Evolutionary conservation across 2,797 vertebrate species (phyloP).

Genomic region (Sarcophilus harrisii): DNA sequence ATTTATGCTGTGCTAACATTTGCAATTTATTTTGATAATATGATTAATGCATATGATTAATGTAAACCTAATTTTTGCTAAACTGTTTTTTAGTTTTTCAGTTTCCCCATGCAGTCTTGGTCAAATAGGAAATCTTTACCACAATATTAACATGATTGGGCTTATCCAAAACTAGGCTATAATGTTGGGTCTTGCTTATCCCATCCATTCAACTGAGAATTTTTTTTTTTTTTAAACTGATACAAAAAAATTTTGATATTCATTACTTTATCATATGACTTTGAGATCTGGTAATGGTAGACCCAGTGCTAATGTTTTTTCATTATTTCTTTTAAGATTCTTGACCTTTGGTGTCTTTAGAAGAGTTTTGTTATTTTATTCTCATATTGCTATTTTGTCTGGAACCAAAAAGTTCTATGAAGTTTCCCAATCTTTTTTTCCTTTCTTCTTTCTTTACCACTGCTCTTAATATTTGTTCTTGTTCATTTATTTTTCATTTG

Average conservation of each 20-base stretch:
- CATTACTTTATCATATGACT: not conserved
- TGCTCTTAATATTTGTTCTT: not conserved
- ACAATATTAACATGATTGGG: too few relatives aligned
- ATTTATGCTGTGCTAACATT: not conserved
- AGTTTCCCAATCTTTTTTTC: not conserved
- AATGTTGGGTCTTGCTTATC: not conserved
- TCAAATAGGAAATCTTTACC: not conserved
- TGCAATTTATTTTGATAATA: not conserved
- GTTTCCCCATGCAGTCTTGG: not conserved
- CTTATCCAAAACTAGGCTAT: not conserved
- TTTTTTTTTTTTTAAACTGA: not conserved
- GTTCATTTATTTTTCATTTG: not conserved
- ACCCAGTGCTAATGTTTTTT: not conserved
- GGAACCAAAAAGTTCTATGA: not conserved
- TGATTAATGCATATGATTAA: not conserved
- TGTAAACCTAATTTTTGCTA: not conserved
- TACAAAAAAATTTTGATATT: not conserved
- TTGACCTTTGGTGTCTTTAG: not conserved
- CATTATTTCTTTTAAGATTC: not conserved
- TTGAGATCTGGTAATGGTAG: not conserved
- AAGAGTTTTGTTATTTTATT: not conserved
- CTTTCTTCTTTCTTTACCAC: not conserved
- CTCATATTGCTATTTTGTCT: not conserved
- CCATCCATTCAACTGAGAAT: not conserved
- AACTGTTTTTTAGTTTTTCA: not conserved